Evolutionary conservation across 2,888 invertebrate genomes (phyloP), one percentile per base, ranked within the genome.

Genomic region (Stenodera caucasica): DNA sequence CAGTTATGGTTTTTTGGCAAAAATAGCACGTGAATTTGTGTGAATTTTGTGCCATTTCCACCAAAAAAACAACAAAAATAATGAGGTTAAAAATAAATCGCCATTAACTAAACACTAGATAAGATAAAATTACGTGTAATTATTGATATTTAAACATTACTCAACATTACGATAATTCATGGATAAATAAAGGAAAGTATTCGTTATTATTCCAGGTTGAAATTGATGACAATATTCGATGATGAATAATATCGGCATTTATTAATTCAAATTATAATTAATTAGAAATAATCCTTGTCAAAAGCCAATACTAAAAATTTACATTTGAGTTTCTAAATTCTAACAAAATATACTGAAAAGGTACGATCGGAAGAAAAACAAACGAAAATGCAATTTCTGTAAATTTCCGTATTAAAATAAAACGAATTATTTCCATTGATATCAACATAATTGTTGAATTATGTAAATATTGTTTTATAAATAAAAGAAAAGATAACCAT

Each of bases 1-100:
- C 84, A 67, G 87, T 85, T 60, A 89, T 85, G 74, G 84, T 76
- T 63, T 88, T 86, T 71, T 86, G 87, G 78, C 89, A 89, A 78
- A 88, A 89, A 72, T 89, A 86, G 70, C 89, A 89, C 2, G 84
- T 83, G 33, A 86, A 78, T 15, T 45, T 26, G 8, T 53, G 51
- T 45, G 37, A 26, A 6, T 53, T 33, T 11, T 57, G 63, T 18
- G 56, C 59, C 63, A 63, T 63, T 11, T 58, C 49, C 4, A 30
- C 2, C 3, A 2, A 45, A 21, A 45, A 8, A n/a, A n/a, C n/a
- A n/a, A n/a, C n/a, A n/a, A n/a, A n/a, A n/a, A n/a, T n/a, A n/a
- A n/a, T 11, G 18, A 52, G 53, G 53, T 53, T 49, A 57, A 49
- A 53, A 53, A 53, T 55, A 21, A 49, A 54, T 40, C 37, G 23